phyloP scores from a whole-genome alignment of 2,888 invertebrate genomes.

The Metallyticus violacea region DNA sequence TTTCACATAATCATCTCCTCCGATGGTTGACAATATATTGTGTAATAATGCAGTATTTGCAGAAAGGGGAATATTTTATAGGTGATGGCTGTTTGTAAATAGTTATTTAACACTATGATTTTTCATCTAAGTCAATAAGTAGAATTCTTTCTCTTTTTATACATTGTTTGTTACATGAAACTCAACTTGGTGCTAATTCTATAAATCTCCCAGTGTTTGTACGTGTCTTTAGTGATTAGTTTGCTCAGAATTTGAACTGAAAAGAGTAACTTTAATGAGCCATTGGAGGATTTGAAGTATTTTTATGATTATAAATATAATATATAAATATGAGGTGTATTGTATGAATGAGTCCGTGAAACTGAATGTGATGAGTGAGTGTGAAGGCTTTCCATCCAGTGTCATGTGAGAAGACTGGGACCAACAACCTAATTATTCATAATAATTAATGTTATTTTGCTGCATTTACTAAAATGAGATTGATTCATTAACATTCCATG shows the following conservation, averaged over 20 bases:
- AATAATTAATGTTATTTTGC: background rate
- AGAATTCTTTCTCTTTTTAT: background rate
- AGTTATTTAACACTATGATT: conserved; percentile 24
- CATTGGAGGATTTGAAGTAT: conserved; percentile 34
- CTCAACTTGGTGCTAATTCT: background rate
- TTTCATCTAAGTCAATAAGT: background rate
- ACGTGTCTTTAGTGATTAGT: background rate
- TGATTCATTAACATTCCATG: conserved; percentile 21
- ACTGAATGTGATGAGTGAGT: conserved; percentile 9
- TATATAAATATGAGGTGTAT: conserved; percentile 29
- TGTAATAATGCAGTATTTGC: conserved; percentile 11
- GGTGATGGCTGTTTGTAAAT: conserved; percentile 29
- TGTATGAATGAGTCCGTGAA: conserved; percentile 9
- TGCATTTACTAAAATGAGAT: conserved; percentile 18
- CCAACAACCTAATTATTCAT: conserved; percentile 4
- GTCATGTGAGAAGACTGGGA: conserved; percentile 24
- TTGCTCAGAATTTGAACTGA: background rate
- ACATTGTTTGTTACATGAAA: background rate
- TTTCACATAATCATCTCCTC: conserved; percentile 34
- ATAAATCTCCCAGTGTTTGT: background rate
- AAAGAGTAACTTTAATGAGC: conserved; percentile 19
- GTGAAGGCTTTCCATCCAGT: background rate
- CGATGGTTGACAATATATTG: conserved; percentile 29
- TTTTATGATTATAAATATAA: conserved; percentile 31
- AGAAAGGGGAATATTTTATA: conserved; percentile 27